Base-by-base conservation (phyloP, 2,113 vertebrate species). In the Neodontobutis hainanensis region DNA sequence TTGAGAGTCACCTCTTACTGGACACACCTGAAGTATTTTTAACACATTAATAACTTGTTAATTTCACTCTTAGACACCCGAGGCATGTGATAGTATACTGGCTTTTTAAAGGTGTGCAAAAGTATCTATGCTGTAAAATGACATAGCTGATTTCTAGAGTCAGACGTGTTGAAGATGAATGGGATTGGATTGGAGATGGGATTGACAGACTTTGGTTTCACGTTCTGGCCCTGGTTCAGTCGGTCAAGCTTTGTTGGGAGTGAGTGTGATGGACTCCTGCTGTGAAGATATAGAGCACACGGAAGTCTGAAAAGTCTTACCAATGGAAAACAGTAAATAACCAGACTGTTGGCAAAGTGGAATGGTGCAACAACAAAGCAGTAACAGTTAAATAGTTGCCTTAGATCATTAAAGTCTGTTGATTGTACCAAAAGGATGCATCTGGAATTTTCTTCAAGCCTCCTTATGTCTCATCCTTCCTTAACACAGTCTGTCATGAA, bases 261-360 rank as follows among this genome's bases (percentile, higher is more conserved):
- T 70, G 68, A 52, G 69, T n/a, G 14, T 69, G 60, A 46, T 58
- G 32, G 8, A 48, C 51, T 11, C 77, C 70, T 6, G 34, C 70
- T 73, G 70, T 57, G 61, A 32, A 56, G 50, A 69, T 56, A 45
- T 49, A 58, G 35, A 27, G 40, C 58, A 75, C 51, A 68, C 56
- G 49, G 55, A 68, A 75, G 52, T 60, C 42, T 65, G 64, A 47
- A 44, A 12, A 48, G 61, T 65, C 15, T 5, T 70, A 66, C 65
- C 64, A 43, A 5, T 34, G 48, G 63, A 53, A 66, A 66, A 57
- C 63, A 68, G 63, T 68, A 73, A 62, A 43, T 52, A 10, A 49
- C 69, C 52, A 44, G 56, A 36, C 48, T 19, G 60, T 68, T 47
- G 44, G 68, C 15, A 63, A 63, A 62, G 34, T 69, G 61, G 11